These are phyloP conservation scores for Gymnoscopelus braueri DNA, from an alignment of 2,797 vertebrate genomes.

Conservation along the genomic window DNA sequence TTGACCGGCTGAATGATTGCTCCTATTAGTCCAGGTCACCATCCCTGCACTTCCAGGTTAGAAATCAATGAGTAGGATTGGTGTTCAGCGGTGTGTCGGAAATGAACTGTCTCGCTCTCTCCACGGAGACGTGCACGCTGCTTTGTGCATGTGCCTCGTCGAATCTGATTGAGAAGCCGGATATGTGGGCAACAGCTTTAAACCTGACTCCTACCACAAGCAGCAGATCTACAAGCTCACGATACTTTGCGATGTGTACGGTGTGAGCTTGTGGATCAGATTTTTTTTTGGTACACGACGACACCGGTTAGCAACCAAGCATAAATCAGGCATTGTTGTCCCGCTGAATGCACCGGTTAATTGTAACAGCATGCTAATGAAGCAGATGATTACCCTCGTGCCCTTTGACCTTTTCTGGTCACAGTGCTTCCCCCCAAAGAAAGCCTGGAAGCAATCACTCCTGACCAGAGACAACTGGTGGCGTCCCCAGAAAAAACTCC, in stretches of 20 bases:
- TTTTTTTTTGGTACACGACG: no score
- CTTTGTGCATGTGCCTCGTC: background rate
- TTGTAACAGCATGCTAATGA: slow-evolving; percentile 67
- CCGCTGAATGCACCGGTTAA: slow-evolving; percentile 45
- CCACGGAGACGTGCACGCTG: background rate
- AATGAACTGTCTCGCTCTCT: background rate
- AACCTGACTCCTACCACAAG: no score
- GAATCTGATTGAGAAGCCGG: slow-evolving; percentile 33
- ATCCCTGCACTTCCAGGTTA: slow-evolving; percentile 1
- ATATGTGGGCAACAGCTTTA: slow-evolving; percentile 21
- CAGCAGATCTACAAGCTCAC: no score
- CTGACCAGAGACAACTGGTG: slow-evolving; percentile 31
- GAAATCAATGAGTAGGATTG: slow-evolving; percentile 1
- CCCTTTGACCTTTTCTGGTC: slow-evolving; percentile 53
- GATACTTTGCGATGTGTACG: no score
- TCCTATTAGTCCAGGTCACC: background rate
- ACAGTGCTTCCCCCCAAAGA: slow-evolving; percentile 42
- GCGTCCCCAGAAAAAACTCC: background rate
- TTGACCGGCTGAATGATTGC: background rate
- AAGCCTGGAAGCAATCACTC: slow-evolving; percentile 64
- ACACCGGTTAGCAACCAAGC: no score
- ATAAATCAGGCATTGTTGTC: slow-evolving; percentile 10
- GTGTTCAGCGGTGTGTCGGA: slow-evolving; percentile 13
- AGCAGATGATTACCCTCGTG: slow-evolving; percentile 49
- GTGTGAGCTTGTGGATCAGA: no score